Evolutionary conservation across 2,797 vertebrate genomes (phyloP), one percentile per base, ranked within the genome.

Genomic region (Hydrolagus colliei): DNA sequence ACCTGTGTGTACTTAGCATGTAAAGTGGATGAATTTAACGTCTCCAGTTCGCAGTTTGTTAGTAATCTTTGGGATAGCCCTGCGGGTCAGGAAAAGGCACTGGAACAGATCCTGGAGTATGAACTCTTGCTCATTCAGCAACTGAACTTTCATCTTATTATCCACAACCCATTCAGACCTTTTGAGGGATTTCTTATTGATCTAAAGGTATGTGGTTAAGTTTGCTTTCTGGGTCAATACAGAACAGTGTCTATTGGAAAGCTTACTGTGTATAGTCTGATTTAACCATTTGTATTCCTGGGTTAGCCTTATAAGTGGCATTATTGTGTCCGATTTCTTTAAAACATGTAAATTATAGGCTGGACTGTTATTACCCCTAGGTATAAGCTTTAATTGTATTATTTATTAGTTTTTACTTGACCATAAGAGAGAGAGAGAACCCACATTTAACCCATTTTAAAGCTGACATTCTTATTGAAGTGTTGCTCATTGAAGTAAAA

Each of bases 21-120:
- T 89, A 99, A 99, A 93, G 98, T 99, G 88, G 98, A 99, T 73
- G 97, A 99, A 92, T 99, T 99, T 91, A 99, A 99, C n/a, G 98
- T 99, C 8, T 99, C 98, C 88, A 95, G 97, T 89, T 90, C 91
- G 74, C 98, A 99, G 88, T 99, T 99, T 89, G 96, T 98, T 87
- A 95, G 94, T 82, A 99, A 99, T 88, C 95, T 99, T 27, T 89
- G 93, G 82, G 97, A 98, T 88, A 97, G 92, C 27, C 93, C 95
- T 8, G 88, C 93, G 0, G 95, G 95, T 72, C 97, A 97, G 88
- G 97, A 98, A 86, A 94, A 93, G 80, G 91, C 94, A 22, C 92
- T 97, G 73, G 96, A 99, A 88, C 98, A 99, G 88, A 98, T 99
- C 89, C 91, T 99, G 87, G 98, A 98, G 86, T 97, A 95, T 87